Evolutionary conservation across 2,113 vertebrate species (phyloP), one percentile per base, ranked within the genome.

Genomic region (Camelus dromedarius): DNA sequence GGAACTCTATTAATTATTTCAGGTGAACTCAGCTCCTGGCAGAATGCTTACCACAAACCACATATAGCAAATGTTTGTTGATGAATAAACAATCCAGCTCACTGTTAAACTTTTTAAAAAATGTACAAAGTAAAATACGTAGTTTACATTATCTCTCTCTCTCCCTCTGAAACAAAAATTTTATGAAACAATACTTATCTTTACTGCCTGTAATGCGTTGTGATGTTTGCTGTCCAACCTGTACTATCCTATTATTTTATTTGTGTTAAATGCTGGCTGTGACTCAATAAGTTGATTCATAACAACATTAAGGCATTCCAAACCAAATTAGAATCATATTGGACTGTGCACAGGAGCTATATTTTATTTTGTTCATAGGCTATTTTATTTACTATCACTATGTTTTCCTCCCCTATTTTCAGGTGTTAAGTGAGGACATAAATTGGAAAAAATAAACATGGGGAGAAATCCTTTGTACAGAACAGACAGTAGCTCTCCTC

Each of bases 361-460:
- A 48, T n/a, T 91, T 91, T 81, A 70, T 91, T 93, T 96, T 91
- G 7, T 56, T 58, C 9, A 58, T 56, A 62, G 60, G 18, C 93
- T 73, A 82, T 89, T 93, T 89, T 52, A 80, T 84, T 95, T 30
- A 92, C 28, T 2, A 52, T 70, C 9, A 56, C 52, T 3, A 42
- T 28, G 19, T 14, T n/a, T 58, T 70, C 73, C 54, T 54, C 26
- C 28, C 22, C 28, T 70, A 32, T 81, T 94, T 88, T 76, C 9
- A 88, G 75, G 32, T 86, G 8, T 82, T 77, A 86, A 89, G 6
- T 46, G 11, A 84, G 56, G 58, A 32, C 15, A 80, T 80, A 90
- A 77, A 85, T 85, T 72, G 38, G 38, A 88, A 92, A 96, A 84
- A 93, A 75, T 80, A 93, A 93, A 91, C 14, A 92, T 81, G 77